Percentiles rank a stretch among this genome's conserved stretches.
Evolutionary conservation across 2,797 vertebrate genomes (phyloP).

Genomic region (Aselliscus stoliczkanus): DNA sequence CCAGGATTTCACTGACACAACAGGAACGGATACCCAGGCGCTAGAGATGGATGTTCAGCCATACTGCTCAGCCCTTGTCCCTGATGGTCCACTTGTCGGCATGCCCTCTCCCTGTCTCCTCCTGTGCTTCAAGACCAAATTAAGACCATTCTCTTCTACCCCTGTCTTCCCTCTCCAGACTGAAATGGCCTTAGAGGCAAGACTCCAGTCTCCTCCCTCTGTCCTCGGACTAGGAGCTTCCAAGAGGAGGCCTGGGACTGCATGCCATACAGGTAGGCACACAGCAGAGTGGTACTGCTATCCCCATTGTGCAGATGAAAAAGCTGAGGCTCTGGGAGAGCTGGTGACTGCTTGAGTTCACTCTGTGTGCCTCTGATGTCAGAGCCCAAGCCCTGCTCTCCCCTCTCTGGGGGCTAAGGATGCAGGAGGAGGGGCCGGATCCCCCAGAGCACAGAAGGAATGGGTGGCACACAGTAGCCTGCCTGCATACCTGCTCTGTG

Average conservation of each 20-base stretch:
- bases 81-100: neutral
- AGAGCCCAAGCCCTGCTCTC: neutral
- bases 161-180: neutral
- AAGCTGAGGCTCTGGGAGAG: neutral
- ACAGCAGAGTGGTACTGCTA: neutral
- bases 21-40: neutral
- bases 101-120: neutral
- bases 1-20: neutral
- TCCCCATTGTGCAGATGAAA: neutral
- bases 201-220: neutral
- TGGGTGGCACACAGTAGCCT: neutral
- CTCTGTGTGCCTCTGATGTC: neutral
- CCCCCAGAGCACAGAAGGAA: neutral
- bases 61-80: neutral
- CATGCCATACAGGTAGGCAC: neutral
- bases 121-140: neutral
- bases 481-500: neutral
- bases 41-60: no score
- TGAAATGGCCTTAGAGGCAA: neutral
- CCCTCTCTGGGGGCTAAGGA: neutral
- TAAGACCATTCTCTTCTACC: neutral
- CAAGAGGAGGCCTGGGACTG: neutral
- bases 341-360: neutral
- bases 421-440: neutral
- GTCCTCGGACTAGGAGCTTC: neutral